phyloP scores from a whole-genome alignment of 2,113 vertebrate species.

The Thunnus thynnus region DNA sequence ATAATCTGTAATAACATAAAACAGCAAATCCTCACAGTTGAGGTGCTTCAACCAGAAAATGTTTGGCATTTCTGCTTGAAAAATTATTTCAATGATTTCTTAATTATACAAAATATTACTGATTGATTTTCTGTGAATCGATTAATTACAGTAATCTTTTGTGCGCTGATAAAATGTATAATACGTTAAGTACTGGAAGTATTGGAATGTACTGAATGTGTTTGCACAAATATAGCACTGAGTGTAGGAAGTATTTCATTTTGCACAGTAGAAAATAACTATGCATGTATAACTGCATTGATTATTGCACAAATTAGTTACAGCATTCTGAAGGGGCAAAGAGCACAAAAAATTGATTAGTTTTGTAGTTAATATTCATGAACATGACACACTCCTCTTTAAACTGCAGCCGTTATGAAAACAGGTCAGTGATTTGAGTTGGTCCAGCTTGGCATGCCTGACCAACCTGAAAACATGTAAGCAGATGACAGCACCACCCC shows the following conservation, averaged over 20 bases:
- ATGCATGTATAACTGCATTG: background rate
- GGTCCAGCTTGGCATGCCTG: background rate
- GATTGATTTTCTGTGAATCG: background rate
- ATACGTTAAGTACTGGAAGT: background rate
- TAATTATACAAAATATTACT: background rate
- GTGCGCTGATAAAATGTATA: background rate
- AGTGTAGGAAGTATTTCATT: too few species aligned
- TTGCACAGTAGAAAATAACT: background rate
- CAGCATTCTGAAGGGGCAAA: too few species aligned
- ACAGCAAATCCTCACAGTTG: background rate
- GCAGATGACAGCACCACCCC: conserved; percentile 13
- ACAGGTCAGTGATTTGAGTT: background rate
- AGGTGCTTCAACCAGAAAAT: background rate
- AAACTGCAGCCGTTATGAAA: background rate
- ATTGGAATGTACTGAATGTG: background rate
- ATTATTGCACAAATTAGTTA: background rate
- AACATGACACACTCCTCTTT: background rate
- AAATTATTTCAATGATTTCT: background rate
- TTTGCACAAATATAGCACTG: background rate
- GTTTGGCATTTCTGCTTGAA: background rate
- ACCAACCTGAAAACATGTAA: conserved; percentile 12
- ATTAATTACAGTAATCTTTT: background rate
- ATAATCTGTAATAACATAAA: background rate
- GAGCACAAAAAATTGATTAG: background rate
- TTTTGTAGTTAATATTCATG: background rate